Evolutionary conservation across 2,888 invertebrate genomes (phyloP).

Genomic region (Chorisops tibialis): DNA sequence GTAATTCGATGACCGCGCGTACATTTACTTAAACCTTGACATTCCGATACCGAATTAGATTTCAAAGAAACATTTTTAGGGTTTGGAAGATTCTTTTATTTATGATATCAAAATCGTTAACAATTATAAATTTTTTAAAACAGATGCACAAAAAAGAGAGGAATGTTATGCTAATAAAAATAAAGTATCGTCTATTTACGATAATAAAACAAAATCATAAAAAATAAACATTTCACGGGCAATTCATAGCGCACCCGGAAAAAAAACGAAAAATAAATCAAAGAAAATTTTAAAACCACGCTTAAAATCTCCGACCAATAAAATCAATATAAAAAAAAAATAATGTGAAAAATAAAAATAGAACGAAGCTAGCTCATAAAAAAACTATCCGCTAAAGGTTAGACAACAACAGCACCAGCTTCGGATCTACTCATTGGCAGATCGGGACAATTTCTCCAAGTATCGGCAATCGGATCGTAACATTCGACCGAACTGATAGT

Average conservation of each 20-base stretch:
- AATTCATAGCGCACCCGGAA: too few relatives aligned
- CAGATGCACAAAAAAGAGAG: too few relatives aligned
- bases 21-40: too few relatives aligned
- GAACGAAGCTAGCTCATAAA: neutral
- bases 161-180: too few relatives aligned
- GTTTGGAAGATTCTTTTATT: neutral
- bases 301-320: neutral
- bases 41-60: neutral
- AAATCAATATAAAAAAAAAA: neutral
- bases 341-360: neutral
- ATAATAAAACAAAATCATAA: too few relatives aligned
- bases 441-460: conserved; percentile 75
- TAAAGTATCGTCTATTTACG: too few relatives aligned
- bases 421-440: conserved; percentile 82
- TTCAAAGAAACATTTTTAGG: neutral
- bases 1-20: too few relatives aligned
- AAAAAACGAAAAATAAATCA: neutral
- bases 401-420: conserved; percentile 79
- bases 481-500: conserved; percentile 80
- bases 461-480: conserved; percentile 73
- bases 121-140: too few relatives aligned
- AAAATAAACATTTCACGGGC: too few relatives aligned
- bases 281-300: neutral
- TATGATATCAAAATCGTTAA: neutral
- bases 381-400: conserved; percentile 42